Evolutionary conservation across 1,140 invertebrate genomes (phyloP).

Genomic region (Drosophila kurseongensis): DNA sequence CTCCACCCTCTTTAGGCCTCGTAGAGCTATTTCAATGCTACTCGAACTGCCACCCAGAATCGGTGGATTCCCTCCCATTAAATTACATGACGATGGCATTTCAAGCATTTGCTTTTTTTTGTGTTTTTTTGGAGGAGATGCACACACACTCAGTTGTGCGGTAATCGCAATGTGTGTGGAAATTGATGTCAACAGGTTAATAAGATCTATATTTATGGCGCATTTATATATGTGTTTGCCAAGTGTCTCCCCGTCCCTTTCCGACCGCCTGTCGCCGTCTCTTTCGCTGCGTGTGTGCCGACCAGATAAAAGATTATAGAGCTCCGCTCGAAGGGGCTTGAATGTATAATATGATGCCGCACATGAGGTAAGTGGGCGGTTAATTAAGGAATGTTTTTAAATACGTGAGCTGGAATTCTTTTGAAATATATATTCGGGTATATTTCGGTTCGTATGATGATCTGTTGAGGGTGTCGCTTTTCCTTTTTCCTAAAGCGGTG

Average conservation of each 20-base stretch:
- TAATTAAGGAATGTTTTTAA: constrained; percentile 51
- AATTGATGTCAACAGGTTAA: constrained; percentile 67
- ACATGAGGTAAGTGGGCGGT: constrained; percentile 46
- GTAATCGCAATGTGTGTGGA: constrained; percentile 53
- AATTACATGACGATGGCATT: constrained; percentile 66
- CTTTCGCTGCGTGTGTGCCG: constrained; percentile 24
- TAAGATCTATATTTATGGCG: constrained; percentile 66
- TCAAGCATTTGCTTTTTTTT: constrained; percentile 46
- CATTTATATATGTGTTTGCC: constrained; percentile 47
- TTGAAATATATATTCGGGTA: constrained; percentile 19
- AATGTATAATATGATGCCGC: constrained; percentile 40
- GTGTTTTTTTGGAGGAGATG: constrained; percentile 29
- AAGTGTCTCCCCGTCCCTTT: constrained; percentile 9
- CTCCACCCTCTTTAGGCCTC: constrained; percentile 23
- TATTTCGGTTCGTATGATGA: constrained; percentile 7
- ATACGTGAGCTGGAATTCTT: constrained; percentile 39
- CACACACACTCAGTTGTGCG: constrained; percentile 24
- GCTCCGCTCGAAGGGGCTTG: constrained; percentile 30
- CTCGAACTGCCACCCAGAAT: constrained; percentile 45
- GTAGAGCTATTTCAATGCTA: constrained; percentile 46
- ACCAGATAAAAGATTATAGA: constrained; percentile 59
- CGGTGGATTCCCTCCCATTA: constrained; percentile 51
- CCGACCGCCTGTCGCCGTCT: not conserved
- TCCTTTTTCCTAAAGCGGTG: not conserved
- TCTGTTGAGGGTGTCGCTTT: not conserved